Evolutionary conservation across 1,140 invertebrate genomes (phyloP).

Genomic region (Plectrocnemia conspersa): DNA sequence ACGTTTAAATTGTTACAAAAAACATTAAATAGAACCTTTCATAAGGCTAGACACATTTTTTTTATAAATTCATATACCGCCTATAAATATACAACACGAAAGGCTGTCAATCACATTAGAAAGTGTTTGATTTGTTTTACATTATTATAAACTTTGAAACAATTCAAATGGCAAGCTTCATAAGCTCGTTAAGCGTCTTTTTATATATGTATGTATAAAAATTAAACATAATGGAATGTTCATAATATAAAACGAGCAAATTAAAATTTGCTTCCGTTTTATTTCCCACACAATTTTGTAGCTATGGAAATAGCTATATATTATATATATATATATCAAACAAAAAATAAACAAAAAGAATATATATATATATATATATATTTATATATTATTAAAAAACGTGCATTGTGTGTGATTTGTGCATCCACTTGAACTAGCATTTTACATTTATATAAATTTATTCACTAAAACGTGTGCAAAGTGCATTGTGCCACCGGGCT

Average conservation of each 20-base stretch:
- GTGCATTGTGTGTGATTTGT: constrained; percentile 29
- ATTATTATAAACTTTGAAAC: constrained; percentile 10
- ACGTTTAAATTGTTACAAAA: constrained; percentile 9
- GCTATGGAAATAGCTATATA: not conserved
- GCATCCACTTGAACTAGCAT: constrained; percentile 31
- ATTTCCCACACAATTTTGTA: too few relatives aligned
- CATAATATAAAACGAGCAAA: too few relatives aligned
- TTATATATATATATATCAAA: not conserved
- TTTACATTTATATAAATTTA: constrained; percentile 27
- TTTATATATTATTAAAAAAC: not conserved
- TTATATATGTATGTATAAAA: too few relatives aligned
- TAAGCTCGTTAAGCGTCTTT: too few relatives aligned
- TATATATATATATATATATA: not conserved
- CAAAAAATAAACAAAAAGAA: too few relatives aligned
- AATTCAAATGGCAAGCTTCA: constrained; percentile 1
- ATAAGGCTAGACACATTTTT: constrained; percentile 21
- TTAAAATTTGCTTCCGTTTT: too few relatives aligned
- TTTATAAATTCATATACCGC: constrained; percentile 2
- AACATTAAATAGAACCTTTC: constrained; percentile 18
- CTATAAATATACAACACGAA: constrained; percentile 14
- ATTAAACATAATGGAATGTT: too few relatives aligned
- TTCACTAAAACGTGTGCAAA: constrained; percentile 30
- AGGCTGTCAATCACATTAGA: constrained; percentile 21
- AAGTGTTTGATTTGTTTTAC: constrained; percentile 14
- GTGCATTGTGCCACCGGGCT: constrained; percentile 36